A percentile compares a stretch with the other conserved stretches of the same genome.
These are phyloP conservation scores for Zoanthus sociatus DNA, from an alignment of 92 coral and sea anemone species.

Conservation along the genomic window DNA sequence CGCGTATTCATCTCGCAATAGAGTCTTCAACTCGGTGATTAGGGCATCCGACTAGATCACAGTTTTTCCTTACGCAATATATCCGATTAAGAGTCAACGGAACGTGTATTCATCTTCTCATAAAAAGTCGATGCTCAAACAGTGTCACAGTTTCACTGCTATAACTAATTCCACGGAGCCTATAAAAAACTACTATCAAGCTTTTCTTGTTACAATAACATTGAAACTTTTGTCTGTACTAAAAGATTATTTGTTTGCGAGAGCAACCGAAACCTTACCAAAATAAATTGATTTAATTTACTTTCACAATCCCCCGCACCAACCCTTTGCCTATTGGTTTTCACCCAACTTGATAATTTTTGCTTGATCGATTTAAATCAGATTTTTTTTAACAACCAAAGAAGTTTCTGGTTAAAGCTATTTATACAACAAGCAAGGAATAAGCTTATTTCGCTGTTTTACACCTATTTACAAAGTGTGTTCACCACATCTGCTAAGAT, in stretches of 20 bases:
- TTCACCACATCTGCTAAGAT: too few relatives aligned
- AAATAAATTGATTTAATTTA: neutral
- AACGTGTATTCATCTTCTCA: neutral
- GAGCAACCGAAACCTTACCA: neutral
- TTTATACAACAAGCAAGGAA: neutral
- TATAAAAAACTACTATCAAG: neutral
- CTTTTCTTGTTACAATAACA: neutral
- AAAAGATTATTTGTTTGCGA: neutral
- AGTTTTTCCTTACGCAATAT: neutral
- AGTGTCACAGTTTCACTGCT: neutral
- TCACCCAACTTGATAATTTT: conserved; percentile 15
- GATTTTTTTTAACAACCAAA: conserved; percentile 1
- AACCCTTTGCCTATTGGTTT: neutral
- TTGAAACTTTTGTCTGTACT: neutral
- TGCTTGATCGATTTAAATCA: neutral
- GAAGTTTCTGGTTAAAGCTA: conserved; percentile 15
- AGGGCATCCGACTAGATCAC: too few relatives aligned
- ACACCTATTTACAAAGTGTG: too few relatives aligned
- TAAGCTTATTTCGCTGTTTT: too few relatives aligned
- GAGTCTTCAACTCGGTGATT: too few relatives aligned
- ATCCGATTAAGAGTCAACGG: neutral
- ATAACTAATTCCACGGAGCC: neutral
- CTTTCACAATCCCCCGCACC: neutral
- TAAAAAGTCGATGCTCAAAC: neutral
- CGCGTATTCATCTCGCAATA: neutral